Evolutionary conservation across 2,113 vertebrate species (phyloP).

Genomic region (Mola mola): DNA sequence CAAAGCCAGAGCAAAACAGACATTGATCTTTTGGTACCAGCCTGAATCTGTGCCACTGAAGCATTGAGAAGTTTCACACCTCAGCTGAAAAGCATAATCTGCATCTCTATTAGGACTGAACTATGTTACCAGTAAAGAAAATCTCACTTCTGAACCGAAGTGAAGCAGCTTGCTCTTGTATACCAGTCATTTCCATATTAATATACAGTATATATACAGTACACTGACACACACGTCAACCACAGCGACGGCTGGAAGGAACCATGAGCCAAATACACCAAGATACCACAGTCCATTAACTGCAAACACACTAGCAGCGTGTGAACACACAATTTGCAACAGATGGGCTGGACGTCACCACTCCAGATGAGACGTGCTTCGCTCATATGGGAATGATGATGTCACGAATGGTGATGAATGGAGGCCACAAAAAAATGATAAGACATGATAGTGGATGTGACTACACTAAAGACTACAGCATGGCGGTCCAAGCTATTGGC

Average conservation of each 20-base stretch:
- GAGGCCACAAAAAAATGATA: slow-evolving; percentile 55
- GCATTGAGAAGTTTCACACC: slow-evolving; percentile 37
- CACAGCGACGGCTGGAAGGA: slow-evolving; percentile 28
- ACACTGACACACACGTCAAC: slow-evolving; percentile 26
- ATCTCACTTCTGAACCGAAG: slow-evolving; percentile 9
- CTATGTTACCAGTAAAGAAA: slow-evolving; percentile 3
- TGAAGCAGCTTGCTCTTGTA: slow-evolving; percentile 32
- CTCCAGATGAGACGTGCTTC: slow-evolving; percentile 36
- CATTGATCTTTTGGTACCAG: slow-evolving; percentile 30
- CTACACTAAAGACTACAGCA: slow-evolving; percentile 56
- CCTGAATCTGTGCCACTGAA: slow-evolving; percentile 32
- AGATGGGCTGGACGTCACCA: slow-evolving; percentile 29
- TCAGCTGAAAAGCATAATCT: not conserved
- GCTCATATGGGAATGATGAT: slow-evolving; percentile 40
- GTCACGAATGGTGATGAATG: slow-evolving; percentile 52
- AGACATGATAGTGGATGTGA: slow-evolving; percentile 43
- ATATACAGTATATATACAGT: slow-evolving; percentile 13
- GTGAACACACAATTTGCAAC: slow-evolving; percentile 50
- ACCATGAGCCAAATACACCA: slow-evolving; percentile 41
- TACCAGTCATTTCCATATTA: too few relatives aligned
- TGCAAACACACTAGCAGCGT: slow-evolving; percentile 45
- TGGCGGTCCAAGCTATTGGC: slow-evolving; percentile 69
- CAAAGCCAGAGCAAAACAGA: slow-evolving; percentile 31
- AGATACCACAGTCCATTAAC: slow-evolving; percentile 46
- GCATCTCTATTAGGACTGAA: too few relatives aligned